A percentile compares a stretch with the other conserved stretches of the same genome.
These are phyloP conservation scores for Pristionchus arcanus DNA, from an alignment of 2,888 invertebrate genomes.

Conservation along the genomic window DNA sequence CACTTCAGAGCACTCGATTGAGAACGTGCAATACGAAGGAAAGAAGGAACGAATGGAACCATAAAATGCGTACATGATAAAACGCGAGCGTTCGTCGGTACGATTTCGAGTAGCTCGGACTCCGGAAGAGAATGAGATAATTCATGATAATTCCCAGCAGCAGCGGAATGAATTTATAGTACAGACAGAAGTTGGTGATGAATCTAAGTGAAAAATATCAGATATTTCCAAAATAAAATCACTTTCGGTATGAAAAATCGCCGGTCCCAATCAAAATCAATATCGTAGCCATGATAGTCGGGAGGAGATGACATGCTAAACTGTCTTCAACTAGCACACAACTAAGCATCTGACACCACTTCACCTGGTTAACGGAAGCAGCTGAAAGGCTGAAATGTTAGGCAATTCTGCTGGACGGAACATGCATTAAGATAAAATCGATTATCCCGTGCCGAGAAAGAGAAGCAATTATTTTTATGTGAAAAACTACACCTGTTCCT, in stretches of 20 bases:
- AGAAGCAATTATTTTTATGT: too few relatives aligned
- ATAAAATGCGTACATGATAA: background rate
- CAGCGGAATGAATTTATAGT: slow-evolving; percentile 6
- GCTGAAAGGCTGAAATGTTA: too few relatives aligned
- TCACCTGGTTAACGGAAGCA: too few relatives aligned
- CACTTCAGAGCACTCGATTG: too few relatives aligned
- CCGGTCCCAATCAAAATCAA: slow-evolving; percentile 5
- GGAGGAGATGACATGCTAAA: background rate
- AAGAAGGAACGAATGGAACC: too few relatives aligned
- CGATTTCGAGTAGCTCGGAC: background rate
- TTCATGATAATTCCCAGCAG: background rate
- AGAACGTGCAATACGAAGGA: too few relatives aligned
- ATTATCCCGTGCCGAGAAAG: too few relatives aligned
- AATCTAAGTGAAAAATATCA: background rate
- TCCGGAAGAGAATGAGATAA: background rate
- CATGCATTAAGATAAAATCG: too few relatives aligned
- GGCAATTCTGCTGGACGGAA: too few relatives aligned
- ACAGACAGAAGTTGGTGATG: background rate
- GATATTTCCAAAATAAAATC: background rate
- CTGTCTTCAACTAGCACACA: background rate
- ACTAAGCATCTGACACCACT: too few relatives aligned
- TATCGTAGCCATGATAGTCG: slow-evolving; percentile 7
- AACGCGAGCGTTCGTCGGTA: slow-evolving; percentile 6
- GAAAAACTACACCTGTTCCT: too few relatives aligned
- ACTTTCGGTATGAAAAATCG: slow-evolving; percentile 2